These are phyloP conservation scores for Blennius ocellaris DNA, from an alignment of 2,113 vertebrate species.

Conservation along the genomic window DNA sequence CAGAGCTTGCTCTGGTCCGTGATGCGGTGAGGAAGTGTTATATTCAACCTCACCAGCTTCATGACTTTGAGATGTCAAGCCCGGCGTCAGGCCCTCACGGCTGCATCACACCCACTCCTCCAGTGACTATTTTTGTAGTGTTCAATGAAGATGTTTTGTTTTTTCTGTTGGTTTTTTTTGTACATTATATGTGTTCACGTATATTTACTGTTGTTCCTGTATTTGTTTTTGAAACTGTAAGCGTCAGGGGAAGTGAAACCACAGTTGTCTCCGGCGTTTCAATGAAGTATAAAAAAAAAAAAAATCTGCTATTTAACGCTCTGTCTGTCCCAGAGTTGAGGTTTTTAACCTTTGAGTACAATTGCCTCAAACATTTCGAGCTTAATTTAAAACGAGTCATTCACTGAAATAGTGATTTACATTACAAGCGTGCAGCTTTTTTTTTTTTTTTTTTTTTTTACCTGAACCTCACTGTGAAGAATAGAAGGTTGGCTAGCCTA, in stretches of 20 bases:
- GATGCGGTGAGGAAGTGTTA: conserved; percentile 20
- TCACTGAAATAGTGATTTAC: conserved; percentile 20
- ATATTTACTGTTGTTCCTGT: conserved; percentile 69
- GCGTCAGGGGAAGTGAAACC: conserved; percentile 78
- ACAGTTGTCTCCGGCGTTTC: conserved; percentile 68
- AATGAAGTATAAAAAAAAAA: conserved; percentile 59
- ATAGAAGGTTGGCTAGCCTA: conserved; percentile 38
- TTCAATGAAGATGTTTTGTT: conserved; percentile 58
- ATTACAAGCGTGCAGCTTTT: conserved; percentile 27
- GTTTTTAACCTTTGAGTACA: conserved; percentile 47
- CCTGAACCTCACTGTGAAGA: conserved; percentile 45
- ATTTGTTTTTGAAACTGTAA: conserved; percentile 55
- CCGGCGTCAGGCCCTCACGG: conserved; percentile 31
- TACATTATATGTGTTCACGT: conserved; percentile 64
- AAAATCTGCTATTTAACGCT: conserved; percentile 58
- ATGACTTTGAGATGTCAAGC: conserved; percentile 27
- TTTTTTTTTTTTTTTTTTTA: too few species aligned
- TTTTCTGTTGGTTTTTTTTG: too few species aligned
- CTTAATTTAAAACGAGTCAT: conserved; percentile 49
- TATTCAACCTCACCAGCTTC: conserved; percentile 29
- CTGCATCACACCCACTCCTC: conserved; percentile 59
- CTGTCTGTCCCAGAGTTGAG: conserved; percentile 48
- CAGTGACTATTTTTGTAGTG: conserved; percentile 66
- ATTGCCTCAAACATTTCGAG: conserved; percentile 43
- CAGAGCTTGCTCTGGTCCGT: not conserved